A percentile compares a stretch with the other conserved stretches of the same genome.
Evolutionary conservation across 2,113 vertebrate species (phyloP).

Genomic region (Euleptes europaea): DNA sequence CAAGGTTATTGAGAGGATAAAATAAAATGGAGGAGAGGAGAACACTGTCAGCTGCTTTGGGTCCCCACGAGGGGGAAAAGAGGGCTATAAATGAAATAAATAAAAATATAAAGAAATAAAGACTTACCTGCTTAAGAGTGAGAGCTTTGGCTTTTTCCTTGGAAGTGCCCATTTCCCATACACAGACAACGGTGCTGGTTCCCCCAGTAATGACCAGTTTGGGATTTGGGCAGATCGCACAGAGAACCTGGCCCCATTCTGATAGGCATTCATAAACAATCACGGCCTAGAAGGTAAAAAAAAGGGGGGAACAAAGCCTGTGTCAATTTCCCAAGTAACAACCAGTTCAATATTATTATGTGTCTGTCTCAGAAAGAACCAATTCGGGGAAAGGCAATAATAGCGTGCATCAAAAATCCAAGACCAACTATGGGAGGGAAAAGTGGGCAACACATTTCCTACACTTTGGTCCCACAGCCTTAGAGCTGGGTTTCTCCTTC

Average conservation of each 20-base stretch:
- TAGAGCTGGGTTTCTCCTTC: neutral
- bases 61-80: too few species aligned
- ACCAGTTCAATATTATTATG: neutral
- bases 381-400: neutral
- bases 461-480: neutral
- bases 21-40: too few species aligned
- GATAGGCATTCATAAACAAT: conserved; percentile 96
- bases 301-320: neutral
- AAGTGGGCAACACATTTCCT: neutral
- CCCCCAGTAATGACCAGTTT: conserved; percentile 93
- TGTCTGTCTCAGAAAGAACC: neutral
- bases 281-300: conserved; percentile 77
- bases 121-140: conserved; percentile 90
- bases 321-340: neutral
- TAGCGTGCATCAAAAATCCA: neutral
- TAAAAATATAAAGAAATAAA: neutral
- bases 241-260: conserved; percentile 96
- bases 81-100: too few species aligned
- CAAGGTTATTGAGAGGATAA: too few species aligned
- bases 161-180: conserved; percentile 93
- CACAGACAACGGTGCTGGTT: conserved; percentile 93
- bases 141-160: conserved; percentile 94
- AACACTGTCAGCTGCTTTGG: too few species aligned
- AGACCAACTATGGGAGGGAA: neutral
- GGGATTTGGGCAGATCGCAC: conserved; percentile 93